Evolutionary conservation across 2,888 invertebrate genomes (phyloP), one percentile per base, ranked within the genome.

Genomic region (Acholoe squamosa): DNA sequence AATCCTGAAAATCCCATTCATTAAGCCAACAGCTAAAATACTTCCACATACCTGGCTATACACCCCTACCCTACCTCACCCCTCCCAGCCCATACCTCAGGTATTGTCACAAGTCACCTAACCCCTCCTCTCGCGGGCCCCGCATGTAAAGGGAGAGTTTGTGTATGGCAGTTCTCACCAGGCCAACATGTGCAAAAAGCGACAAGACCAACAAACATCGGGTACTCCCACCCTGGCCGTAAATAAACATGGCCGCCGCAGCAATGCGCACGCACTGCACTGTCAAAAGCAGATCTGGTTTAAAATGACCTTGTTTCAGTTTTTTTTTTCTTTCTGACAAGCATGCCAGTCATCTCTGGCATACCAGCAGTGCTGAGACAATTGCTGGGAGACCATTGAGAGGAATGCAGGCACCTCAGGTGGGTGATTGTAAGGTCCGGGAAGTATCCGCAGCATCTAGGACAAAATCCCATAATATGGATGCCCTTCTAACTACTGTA

Each of bases 121-220:
- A 22, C 28, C 28, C 16, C 16, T 19, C 25, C 12, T 7, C 28
- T 76, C n/a, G 3, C 31, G 25, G 25, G 43, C 80, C 34, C 10
- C 43, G 1, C 43, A 3, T 86, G 86, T 86, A 86, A 86, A n/a
- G 25, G 54, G 52, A 86, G 86, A 54, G 56, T 86, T 86, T 86
- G 86, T 52, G 86, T 54, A 86, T 84, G 84, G 84, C 12, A 51
- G 43, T 3, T 22, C 43, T 84, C 43, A 84, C 84, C 7, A 10
- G 84, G 84, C 25, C 33, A 33, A 10, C 84, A 84, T 84, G 84
- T 84, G 84, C 28, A 84, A 84, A 84, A 84, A 34, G 84, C n/a
- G n/a, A 3, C 84, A 25, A n/a, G 84, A 34, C 33, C 28, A 84
- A 84, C 84, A 84, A 84, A 84, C 84, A 84, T 25, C 1, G 3